Percentiles rank a stretch among this genome's conserved stretches.
phyloP scores from a whole-genome alignment of 2,113 vertebrate species.

The Promerops cafer region DNA sequence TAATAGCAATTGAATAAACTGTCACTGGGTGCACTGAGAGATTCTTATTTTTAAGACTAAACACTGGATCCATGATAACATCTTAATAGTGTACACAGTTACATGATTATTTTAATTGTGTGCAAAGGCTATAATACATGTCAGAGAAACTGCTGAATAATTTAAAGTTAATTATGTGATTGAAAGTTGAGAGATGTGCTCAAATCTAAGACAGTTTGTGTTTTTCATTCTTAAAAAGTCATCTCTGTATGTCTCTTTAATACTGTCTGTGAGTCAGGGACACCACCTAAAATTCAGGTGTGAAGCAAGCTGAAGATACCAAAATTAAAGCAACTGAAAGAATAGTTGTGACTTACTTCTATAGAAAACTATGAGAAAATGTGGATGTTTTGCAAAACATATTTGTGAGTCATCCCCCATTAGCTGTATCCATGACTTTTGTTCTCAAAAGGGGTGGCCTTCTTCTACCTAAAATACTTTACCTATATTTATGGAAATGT shows the following conservation, averaged over 20 bases:
- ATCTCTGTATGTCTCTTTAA: background rate
- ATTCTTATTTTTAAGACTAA: background rate
- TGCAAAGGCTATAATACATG: background rate
- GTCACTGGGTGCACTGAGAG: background rate
- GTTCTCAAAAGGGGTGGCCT: background rate
- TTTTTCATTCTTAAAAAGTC: background rate
- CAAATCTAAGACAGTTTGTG: background rate
- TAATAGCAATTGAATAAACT: background rate
- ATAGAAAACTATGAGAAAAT: background rate
- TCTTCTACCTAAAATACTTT: background rate
- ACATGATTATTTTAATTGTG: background rate
- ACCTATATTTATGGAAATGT: background rate
- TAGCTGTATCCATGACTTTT: background rate
- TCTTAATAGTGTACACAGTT: background rate
- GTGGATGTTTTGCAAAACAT: background rate
- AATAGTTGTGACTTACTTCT: background rate
- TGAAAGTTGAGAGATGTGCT: background rate
- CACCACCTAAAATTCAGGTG: background rate
- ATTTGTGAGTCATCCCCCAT: background rate
- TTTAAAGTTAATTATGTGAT: background rate
- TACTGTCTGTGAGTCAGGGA: background rate
- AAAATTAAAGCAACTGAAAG: background rate
- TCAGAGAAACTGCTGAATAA: background rate
- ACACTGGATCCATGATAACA: background rate
- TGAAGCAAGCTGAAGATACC: background rate